Evolutionary conservation across 2,888 invertebrate genomes (phyloP).

Genomic region (Yponomeuta sedellus): DNA sequence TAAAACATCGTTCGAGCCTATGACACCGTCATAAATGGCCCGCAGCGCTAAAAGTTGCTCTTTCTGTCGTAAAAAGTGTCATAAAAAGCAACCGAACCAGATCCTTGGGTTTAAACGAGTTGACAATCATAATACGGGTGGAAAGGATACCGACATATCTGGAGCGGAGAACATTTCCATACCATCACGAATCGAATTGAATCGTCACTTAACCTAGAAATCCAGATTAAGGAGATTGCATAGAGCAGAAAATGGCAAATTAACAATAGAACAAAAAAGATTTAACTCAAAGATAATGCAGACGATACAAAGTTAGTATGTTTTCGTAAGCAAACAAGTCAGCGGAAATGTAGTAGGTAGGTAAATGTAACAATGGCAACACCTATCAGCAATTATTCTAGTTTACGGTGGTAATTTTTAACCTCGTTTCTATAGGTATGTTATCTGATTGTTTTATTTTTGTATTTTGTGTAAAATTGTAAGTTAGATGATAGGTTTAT

Average conservation of each 20-base stretch:
- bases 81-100: conserved; percentile 68
- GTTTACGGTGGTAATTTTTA: conserved; percentile 5
- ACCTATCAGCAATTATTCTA: background rate
- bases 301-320: background rate
- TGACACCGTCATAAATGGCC: conserved; percentile 68
- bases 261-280: background rate
- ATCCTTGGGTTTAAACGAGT: conserved; percentile 63
- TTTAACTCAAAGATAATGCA: background rate
- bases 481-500: background rate
- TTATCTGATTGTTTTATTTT: background rate
- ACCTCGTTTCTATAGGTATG: conserved; percentile 7
- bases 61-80: conserved; percentile 63
- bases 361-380: conserved; percentile 11
- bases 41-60: conserved; percentile 74
- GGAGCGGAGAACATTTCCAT: conserved; percentile 37
- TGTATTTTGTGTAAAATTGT: background rate
- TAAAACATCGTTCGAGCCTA: conserved; percentile 66
- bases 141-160: background rate
- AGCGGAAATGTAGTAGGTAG: conserved; percentile 10
- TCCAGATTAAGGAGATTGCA: conserved; percentile 13
- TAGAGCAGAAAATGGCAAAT: conserved; percentile 26
- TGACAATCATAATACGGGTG: conserved; percentile 65
- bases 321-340: conserved; percentile 2
- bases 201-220: background rate
- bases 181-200: background rate